A percentile compares a stretch with the other conserved stretches of the same genome.
These are phyloP conservation scores for Mimumesa dahlbomi DNA, from an alignment of 2,888 invertebrate species.

Conservation along the genomic window DNA sequence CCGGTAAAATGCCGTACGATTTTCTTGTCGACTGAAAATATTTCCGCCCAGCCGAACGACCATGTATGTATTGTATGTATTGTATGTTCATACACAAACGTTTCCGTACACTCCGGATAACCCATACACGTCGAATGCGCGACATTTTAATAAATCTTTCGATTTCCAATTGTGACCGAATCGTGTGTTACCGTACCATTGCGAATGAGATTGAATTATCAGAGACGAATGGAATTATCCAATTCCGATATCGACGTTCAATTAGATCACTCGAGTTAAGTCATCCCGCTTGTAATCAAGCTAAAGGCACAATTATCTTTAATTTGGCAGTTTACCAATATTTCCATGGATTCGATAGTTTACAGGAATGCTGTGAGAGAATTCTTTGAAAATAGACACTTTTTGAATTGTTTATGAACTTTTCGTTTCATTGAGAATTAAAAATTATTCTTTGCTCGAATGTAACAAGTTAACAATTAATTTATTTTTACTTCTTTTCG, in stretches of 20 bases:
- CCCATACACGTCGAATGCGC: background rate
- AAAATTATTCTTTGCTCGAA: too few relatives aligned
- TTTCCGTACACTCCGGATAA: background rate
- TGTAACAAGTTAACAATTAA: too few relatives aligned
- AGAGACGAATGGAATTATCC: constrained; percentile 42
- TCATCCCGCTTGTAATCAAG: constrained; percentile 23
- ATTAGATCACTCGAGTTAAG: constrained; percentile 21
- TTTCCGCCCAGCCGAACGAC: too few relatives aligned
- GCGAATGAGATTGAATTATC: constrained; percentile 33
- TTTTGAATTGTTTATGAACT: too few relatives aligned
- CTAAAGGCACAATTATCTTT: constrained; percentile 4
- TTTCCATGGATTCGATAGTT: too few relatives aligned
- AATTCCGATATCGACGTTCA: constrained; percentile 37
- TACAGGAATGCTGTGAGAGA: too few relatives aligned
- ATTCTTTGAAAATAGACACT: too few relatives aligned
- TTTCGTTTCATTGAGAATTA: too few relatives aligned
- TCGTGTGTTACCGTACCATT: constrained; percentile 19
- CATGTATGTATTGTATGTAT: too few relatives aligned
- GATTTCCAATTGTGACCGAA: constrained; percentile 17
- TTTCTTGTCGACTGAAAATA: constrained; percentile 8
- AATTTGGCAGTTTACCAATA: constrained; percentile 12
- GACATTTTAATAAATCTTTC: constrained; percentile 11
- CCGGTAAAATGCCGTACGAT: background rate
- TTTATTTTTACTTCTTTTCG: too few relatives aligned
- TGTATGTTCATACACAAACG: too few relatives aligned